These are phyloP conservation scores for Drosophila vallismaia DNA, from an alignment of 2,888 invertebrate genomes.

Conservation along the genomic window DNA sequence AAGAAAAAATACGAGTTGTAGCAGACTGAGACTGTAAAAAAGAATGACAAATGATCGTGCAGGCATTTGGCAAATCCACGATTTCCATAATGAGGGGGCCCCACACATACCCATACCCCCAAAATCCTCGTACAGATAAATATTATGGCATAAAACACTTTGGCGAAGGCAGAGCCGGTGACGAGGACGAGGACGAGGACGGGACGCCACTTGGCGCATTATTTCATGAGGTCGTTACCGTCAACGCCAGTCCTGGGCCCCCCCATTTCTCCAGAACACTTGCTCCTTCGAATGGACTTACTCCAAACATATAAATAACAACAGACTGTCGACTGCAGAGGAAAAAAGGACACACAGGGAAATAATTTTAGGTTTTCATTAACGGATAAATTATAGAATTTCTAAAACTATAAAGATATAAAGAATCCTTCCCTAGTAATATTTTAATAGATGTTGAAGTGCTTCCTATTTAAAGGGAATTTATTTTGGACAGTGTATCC, in stretches of 20 bases:
- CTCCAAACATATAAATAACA: constrained; percentile 69
- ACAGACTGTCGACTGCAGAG: constrained; percentile 35
- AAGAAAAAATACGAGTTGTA: neutral
- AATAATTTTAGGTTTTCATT: neutral
- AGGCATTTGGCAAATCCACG: constrained; percentile 81
- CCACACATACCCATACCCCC: constrained; percentile 12
- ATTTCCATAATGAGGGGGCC: constrained; percentile 72
- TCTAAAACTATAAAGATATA: too few species aligned
- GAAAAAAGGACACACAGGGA: constrained; percentile 3
- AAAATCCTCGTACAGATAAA: constrained; percentile 57
- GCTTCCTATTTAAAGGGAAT: too few species aligned
- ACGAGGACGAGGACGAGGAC: neutral
- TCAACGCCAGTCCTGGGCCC: constrained; percentile 47
- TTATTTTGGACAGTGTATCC: neutral
- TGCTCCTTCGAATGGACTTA: constrained; percentile 41
- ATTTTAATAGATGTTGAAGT: too few species aligned
- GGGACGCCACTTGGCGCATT: constrained; percentile 76
- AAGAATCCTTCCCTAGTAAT: too few species aligned
- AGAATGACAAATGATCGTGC: constrained; percentile 82
- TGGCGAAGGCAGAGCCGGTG: constrained; percentile 43
- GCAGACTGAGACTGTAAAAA: constrained; percentile 60
- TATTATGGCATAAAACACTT: constrained; percentile 81
- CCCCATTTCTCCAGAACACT: constrained; percentile 1
- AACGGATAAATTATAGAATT: too few species aligned
- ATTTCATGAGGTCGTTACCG: constrained; percentile 80